A percentile compares a stretch with the other conserved stretches of the same genome.
Evolutionary conservation across 2,888 invertebrate species (phyloP).

Genomic region (Hipparchia sbordonii): DNA sequence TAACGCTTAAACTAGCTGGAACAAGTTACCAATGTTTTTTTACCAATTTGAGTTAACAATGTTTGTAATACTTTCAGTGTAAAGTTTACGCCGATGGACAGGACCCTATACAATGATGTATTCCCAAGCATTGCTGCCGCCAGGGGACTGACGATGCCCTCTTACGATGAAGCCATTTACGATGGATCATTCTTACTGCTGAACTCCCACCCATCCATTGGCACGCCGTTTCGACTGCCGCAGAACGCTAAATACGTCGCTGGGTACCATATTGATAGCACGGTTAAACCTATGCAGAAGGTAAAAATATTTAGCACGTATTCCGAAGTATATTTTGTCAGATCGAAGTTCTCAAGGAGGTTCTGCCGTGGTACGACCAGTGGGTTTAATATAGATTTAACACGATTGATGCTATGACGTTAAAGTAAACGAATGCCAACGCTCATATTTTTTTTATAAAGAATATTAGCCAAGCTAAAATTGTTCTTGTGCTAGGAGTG

Average conservation of each 20-base stretch:
- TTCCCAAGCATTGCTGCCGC: conserved; percentile 52
- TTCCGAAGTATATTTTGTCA: too few relatives aligned
- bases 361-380: too few relatives aligned
- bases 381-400: too few relatives aligned
- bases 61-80: conserved; percentile 49
- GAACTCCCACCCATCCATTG: conserved; percentile 59
- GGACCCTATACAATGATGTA: conserved; percentile 47
- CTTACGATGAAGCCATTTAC: conserved; percentile 54
- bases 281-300: conserved; percentile 55
- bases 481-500: too few relatives aligned
- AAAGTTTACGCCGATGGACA: conserved; percentile 50
- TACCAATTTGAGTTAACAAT: neutral
- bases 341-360: too few relatives aligned
- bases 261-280: conserved; percentile 58
- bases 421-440: too few relatives aligned
- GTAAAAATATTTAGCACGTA: conserved; percentile 43
- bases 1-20: too few relatives aligned
- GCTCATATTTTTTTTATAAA: too few relatives aligned
- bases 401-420: too few relatives aligned
- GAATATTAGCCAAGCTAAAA: too few relatives aligned
- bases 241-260: conserved; percentile 58
- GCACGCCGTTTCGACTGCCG: conserved; percentile 50
- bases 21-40: too few relatives aligned
- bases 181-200: conserved; percentile 59
- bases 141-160: conserved; percentile 53